phyloP scores from a whole-genome alignment of 2,797 vertebrate genomes.

The Brachyrhaphis roseni region DNA sequence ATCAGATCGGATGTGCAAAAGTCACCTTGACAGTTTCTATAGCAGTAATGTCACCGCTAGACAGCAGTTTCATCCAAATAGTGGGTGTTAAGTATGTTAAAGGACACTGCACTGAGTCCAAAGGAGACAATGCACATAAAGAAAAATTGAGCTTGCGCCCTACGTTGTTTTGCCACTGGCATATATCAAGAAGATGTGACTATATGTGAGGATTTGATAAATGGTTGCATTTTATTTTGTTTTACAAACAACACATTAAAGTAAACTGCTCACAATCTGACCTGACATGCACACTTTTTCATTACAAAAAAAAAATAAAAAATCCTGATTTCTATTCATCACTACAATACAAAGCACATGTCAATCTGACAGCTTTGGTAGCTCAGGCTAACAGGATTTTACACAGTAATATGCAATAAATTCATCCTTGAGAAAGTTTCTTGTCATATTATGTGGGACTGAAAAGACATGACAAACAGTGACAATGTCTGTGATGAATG shows the following conservation, averaged over 20 bases:
- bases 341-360: constrained; percentile 49
- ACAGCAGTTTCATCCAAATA: constrained; percentile 69
- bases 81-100: constrained; percentile 62
- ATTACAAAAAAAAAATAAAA: constrained; percentile 47
- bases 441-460: constrained; percentile 60
- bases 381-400: constrained; percentile 56
- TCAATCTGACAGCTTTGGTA: constrained; percentile 62
- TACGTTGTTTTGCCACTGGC: constrained; percentile 28
- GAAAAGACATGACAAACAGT: constrained; percentile 65
- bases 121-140: constrained; percentile 47
- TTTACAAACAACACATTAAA: constrained; percentile 46
- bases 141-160: constrained; percentile 27
- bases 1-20: constrained; percentile 69
- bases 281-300: constrained; percentile 39
- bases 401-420: constrained; percentile 59
- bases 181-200: constrained; percentile 14
- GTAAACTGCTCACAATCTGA: constrained; percentile 23
- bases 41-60: constrained; percentile 65
- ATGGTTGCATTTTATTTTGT: constrained; percentile 25
- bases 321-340: constrained; percentile 60
- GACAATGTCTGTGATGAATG: constrained; percentile 68
- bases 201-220: constrained; percentile 8
- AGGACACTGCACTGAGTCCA: constrained; percentile 55
- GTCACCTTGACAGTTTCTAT: constrained; percentile 81
- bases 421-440: constrained; percentile 62